Conservation (phyloP, 2,113 vertebrate species). For the Sphaerodactylus townsendi region DNA sequence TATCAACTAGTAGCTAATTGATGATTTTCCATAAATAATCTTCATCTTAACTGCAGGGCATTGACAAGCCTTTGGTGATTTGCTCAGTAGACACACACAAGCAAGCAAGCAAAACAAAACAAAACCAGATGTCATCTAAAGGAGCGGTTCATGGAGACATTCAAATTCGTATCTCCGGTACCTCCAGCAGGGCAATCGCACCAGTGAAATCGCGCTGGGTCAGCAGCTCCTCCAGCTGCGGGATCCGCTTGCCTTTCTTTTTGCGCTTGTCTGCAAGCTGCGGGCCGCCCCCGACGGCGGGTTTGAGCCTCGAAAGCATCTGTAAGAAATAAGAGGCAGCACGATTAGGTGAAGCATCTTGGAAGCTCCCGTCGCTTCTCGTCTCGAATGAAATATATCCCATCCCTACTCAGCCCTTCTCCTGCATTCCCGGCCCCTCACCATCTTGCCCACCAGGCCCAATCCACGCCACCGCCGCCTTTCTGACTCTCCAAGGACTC, state of each 20-base stretch:
- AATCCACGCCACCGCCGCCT: neutral
- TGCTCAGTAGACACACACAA: neutral
- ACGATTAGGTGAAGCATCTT: too few relatives aligned
- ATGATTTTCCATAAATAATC: too few relatives aligned
- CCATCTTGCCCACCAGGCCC: conserved; percentile 53
- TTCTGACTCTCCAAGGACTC: neutral
- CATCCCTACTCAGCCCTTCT: rapidly evolving
- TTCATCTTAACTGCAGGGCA: neutral
- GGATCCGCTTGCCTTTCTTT: conserved; percentile 86
- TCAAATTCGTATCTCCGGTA: conserved; percentile 43
- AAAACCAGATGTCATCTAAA: neutral
- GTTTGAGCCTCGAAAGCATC: conserved; percentile 94
- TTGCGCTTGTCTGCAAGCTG: conserved; percentile 75
- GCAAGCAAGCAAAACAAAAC: neutral
- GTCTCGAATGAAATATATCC: neutral
- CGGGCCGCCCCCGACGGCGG: conserved; percentile 82
- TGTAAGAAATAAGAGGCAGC: conserved; percentile 56
- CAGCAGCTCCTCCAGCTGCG: conserved; percentile 87
- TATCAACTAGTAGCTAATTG: neutral
- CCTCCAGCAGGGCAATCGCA: conserved; percentile 90
- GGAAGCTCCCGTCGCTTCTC: neutral
- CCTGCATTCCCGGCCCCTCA: neutral
- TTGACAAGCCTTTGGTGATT: neutral
- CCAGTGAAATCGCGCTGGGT: conserved; percentile 91
- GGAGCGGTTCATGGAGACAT: too few relatives aligned